A percentile compares a stretch with the other conserved stretches of the same genome.
These are phyloP conservation scores for Pterobdella sp. DNA, from an alignment of 2,888 invertebrate genomes.

Conservation along the genomic window DNA sequence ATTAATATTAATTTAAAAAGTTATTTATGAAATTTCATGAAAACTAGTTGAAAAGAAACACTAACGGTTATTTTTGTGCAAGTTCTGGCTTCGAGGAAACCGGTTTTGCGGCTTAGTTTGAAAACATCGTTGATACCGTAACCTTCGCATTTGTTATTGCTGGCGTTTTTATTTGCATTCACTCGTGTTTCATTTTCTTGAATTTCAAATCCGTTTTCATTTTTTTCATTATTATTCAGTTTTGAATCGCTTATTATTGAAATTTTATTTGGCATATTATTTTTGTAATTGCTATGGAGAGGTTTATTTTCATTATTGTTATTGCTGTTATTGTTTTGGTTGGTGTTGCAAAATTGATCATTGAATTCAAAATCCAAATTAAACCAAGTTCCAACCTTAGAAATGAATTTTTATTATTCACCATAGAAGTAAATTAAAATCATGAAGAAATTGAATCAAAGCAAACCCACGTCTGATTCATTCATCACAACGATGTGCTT, in stretches of 20 bases:
- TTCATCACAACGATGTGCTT: background rate
- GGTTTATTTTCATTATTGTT: background rate
- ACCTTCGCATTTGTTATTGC: background rate
- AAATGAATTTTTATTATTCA: background rate
- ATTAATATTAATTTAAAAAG: no score
- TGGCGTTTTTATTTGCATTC: background rate
- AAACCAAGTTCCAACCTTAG: background rate
- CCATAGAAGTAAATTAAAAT: background rate
- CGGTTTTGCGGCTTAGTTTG: background rate
- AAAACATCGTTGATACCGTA: background rate
- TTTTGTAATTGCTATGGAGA: background rate
- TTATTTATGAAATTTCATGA: no score
- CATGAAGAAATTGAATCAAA: background rate
- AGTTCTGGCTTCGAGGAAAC: background rate
- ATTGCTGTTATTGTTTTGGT: background rate
- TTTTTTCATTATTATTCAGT: slow-evolving; percentile 3
- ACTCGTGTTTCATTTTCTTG: background rate
- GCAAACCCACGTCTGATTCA: background rate
- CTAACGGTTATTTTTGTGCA: background rate
- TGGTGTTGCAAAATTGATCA: background rate
- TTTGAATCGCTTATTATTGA: background rate
- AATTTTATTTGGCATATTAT: background rate
- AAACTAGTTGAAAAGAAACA: no score
- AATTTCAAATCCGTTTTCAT: background rate
- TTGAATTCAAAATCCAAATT: slow-evolving; percentile 1